Evolutionary conservation across 2,888 invertebrate species (phyloP), one percentile per base, ranked within the genome.

Genomic region (Beris morrisii): DNA sequence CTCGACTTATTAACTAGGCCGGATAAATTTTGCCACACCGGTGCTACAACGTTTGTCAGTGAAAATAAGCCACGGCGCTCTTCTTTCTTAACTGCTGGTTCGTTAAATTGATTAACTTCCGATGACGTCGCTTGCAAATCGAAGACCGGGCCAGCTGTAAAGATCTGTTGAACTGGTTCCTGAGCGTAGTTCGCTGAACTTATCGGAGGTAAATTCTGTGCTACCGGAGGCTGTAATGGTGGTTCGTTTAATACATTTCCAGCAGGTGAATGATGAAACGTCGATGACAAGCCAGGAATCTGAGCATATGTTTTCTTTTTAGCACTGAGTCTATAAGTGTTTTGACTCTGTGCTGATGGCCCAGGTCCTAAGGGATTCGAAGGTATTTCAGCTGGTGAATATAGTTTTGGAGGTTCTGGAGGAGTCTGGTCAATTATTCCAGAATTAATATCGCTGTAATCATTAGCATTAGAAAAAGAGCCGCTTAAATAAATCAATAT

Each of bases 271-370:
- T 43, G 64, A 3, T 30, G 43, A 12, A 38, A 31, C 31, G 66
- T 15, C n/a, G 70, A 61, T 0, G 76, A 75, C 4, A 92, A 76
- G 1, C 92, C 91, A 0, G 92, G 92, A 73, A 90, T 87, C 73
- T 87, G 90, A 0, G 92, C 92, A 78, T 93, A 92, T 4, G 85
- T 81, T 74, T 90, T 88, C 76, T 89, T 88, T 72, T 86, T 85
- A 4, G 87, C 86, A 0, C 87, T 82, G 65, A 91, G 84, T 44
- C 92, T 83, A 78, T 88, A 92, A 48, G 83, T 85, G 71, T 87
- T 80, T 45, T 65, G 65, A 38, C 22, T 48, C 31, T 13, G 22
- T 22, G 54, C 45, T 50, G 64, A 32, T 31, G 45, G 48, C 5
- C 22, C 30, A 7, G 53, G 6, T 22, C 22, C 22, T 28, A 12